Base-by-base conservation (phyloP, 2,888 invertebrate genomes). In the Venusia cambrica region DNA sequence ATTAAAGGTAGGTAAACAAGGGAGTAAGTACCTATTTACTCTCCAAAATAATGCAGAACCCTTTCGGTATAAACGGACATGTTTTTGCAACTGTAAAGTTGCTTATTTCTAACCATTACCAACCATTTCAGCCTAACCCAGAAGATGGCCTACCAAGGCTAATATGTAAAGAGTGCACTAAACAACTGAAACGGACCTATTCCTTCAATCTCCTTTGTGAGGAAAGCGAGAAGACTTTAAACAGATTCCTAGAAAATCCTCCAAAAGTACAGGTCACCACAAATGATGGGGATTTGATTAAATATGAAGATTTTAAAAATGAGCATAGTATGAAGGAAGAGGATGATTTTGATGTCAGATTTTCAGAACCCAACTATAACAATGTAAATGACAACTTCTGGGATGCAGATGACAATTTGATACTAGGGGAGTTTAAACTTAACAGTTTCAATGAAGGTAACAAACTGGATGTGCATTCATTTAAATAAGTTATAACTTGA, bases 111-210 rank as follows among this genome's bases (percentile, higher is more conserved):
- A 4, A 5, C n/a, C n/a, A n/a, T n/a, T n/a, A 21, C 4, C 28
- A 15, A 33, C 26, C n/a, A 10, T 59, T 68, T 5, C 51, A 85
- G 85, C 77, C 74, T 4, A 45, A 38, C 9, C 42, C 54, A 58
- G 71, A 68, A 6, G 87, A 87, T 46, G 72, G 77, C 24, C 44
- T 87, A 13, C 87, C 87, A 1, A 64, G 67, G 6, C 46, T 64
- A 26, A 81, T 87, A 29, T 87, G 87, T 40, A 85, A 79, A 44
- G 77, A 77, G 9, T 87, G 87, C 43, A 57, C 61, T 31, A 64
- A 69, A 15, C 76, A 76, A 28, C 55, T 87, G 1, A 84, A 80
- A 51, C 60, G 67, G 24, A 55, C 72, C 0, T 85, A 75, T 33
- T 30, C 61, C n/a, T 85, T 87, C 41, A 74, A 74, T 32, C 39